Percentiles rank a stretch among this genome's conserved stretches.
These are phyloP conservation scores for Battus philenor DNA, from an alignment of 1,140 invertebrate species.

Conservation along the genomic window DNA sequence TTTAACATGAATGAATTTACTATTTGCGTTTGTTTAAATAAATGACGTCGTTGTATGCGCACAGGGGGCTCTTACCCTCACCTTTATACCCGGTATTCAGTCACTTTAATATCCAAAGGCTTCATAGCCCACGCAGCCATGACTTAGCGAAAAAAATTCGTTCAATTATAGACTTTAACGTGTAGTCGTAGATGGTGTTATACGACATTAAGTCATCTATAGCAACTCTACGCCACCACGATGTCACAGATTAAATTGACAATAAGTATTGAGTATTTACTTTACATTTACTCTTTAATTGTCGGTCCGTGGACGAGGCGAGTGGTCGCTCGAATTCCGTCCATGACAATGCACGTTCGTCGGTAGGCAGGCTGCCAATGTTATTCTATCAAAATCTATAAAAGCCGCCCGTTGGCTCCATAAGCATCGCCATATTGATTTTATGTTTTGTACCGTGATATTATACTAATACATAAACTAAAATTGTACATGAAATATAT, in stretches of 20 bases:
- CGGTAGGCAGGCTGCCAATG: conserved; percentile 34
- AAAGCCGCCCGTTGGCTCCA: neutral
- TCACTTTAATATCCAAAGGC: conserved; percentile 34
- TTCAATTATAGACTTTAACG: too few relatives aligned
- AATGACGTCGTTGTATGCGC: too few relatives aligned
- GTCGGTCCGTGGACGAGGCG: conserved; percentile 42
- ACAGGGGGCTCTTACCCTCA: too few relatives aligned
- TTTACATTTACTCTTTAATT: conserved; percentile 71
- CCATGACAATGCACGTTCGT: conserved; percentile 57
- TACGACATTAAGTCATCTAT: conserved; percentile 7
- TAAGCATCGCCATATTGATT: conserved; percentile 3
- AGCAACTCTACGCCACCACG: conserved; percentile 32
- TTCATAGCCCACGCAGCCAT: conserved; percentile 44
- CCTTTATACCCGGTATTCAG: conserved; percentile 30
- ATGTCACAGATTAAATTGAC: conserved; percentile 65
- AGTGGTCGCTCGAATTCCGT: conserved; percentile 44
- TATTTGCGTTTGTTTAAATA: too few relatives aligned
- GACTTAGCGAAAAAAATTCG: conserved; percentile 46
- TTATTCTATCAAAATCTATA: conserved; percentile 40
- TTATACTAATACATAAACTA: too few relatives aligned
- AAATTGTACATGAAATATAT: too few relatives aligned
- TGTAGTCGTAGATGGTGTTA: too few relatives aligned
- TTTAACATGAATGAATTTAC: too few relatives aligned
- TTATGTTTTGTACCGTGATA: conserved; percentile 3
- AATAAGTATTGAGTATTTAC: conserved; percentile 67